phyloP scores from a whole-genome alignment of 2,888 invertebrate genomes.

The Muscina levida region DNA sequence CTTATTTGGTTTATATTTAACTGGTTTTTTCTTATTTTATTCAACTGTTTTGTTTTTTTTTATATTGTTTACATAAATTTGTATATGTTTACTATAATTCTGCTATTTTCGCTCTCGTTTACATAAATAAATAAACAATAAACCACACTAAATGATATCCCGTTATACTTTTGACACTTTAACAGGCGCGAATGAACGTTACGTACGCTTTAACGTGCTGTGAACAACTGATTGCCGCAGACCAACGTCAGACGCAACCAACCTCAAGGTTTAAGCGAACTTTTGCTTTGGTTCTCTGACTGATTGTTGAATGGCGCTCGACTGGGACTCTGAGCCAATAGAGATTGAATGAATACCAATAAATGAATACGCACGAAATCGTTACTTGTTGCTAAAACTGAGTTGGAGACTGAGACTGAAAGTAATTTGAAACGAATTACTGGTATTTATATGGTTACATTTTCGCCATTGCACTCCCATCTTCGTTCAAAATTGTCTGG shows the following conservation, averaged over 20 bases:
- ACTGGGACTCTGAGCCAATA: not conserved
- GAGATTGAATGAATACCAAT: too few species aligned
- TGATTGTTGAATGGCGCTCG: not conserved
- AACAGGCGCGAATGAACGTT: constrained; percentile 17
- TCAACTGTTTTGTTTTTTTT: not conserved
- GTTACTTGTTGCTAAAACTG: too few species aligned
- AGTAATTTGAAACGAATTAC: constrained; percentile 15
- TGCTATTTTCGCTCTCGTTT: not conserved
- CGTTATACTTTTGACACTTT: constrained; percentile 29
- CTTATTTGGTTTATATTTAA: not conserved
- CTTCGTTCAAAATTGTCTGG: too few species aligned
- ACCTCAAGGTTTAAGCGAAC: constrained; percentile 24
- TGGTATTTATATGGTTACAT: constrained; percentile 20
- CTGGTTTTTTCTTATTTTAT: not conserved
- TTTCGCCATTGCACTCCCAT: not conserved
- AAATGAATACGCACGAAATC: too few species aligned
- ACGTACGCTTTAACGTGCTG: constrained; percentile 54
- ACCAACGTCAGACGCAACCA: constrained; percentile 44
- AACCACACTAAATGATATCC: not conserved
- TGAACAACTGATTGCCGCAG: constrained; percentile 57
- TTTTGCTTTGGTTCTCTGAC: constrained; percentile 28
- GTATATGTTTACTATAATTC: not conserved
- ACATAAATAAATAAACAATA: constrained; percentile 9
- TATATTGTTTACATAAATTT: too few species aligned
- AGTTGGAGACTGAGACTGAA: constrained; percentile 3